Conservation (phyloP, 1,140 invertebrate genomes). For the Ceratosolen fusciceps region DNA sequence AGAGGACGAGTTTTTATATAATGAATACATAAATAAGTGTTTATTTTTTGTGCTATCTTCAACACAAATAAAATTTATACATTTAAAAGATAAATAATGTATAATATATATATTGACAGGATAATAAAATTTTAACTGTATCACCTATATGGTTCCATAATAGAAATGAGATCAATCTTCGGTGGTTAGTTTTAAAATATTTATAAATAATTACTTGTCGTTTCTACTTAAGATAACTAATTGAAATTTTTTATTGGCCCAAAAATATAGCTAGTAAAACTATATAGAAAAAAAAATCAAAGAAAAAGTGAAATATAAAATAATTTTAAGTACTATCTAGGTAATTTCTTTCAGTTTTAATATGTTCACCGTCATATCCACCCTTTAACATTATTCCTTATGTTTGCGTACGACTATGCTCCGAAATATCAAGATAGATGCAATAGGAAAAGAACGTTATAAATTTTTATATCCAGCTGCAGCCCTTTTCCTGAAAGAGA, state of each 20-base stretch:
- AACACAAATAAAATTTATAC: too few relatives aligned
- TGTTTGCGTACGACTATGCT: background rate
- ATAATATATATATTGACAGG: too few relatives aligned
- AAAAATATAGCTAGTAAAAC: too few relatives aligned
- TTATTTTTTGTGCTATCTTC: too few relatives aligned
- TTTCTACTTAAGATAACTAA: background rate
- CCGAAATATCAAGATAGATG: constrained; percentile 10
- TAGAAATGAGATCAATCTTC: too few relatives aligned
- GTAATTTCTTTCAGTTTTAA: constrained; percentile 55
- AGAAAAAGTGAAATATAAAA: background rate
- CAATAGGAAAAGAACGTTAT: constrained; percentile 45
- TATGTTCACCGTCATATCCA: background rate
- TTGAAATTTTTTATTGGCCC: background rate
- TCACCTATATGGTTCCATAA: too few relatives aligned
- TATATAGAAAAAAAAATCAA: background rate
- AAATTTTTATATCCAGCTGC: constrained; percentile 49
- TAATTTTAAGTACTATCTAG: constrained; percentile 54
- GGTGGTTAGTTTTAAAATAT: background rate
- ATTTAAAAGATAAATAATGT: too few relatives aligned
- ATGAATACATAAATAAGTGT: too few relatives aligned
- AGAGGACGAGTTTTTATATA: too few relatives aligned
- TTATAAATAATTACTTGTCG: background rate
- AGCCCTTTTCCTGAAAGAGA: constrained; percentile 50
- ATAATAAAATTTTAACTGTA: too few relatives aligned
- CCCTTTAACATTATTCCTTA: constrained; percentile 10